Percentiles rank a stretch among this genome's conserved stretches.
Conservation (phyloP, 1,140 invertebrate genomes). For the Ceratosolen solmsi region DNA sequence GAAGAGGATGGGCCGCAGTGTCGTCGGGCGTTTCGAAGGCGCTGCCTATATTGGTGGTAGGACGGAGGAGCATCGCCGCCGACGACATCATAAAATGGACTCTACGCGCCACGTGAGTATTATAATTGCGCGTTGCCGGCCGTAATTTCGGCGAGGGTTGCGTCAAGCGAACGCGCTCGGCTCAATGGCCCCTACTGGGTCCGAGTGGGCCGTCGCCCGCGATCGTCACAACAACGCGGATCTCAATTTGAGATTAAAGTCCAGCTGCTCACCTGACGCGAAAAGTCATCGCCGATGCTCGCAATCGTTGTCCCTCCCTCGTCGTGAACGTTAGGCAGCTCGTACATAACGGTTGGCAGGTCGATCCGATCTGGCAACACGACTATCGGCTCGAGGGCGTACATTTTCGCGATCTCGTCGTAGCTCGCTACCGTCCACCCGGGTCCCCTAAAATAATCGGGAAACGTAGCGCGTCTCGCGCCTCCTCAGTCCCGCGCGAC, state of each 20-base stretch:
- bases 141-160: too few species aligned
- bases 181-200: too few species aligned
- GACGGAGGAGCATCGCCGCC: neutral
- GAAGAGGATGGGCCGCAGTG: neutral
- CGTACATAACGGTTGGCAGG: conserved; percentile 78
- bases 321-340: conserved; percentile 76
- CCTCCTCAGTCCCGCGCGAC: neutral
- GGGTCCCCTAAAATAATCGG: neutral
- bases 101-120: conserved; percentile 29
- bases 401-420: conserved; percentile 73
- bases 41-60: neutral
- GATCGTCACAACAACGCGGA: too few species aligned
- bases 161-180: too few species aligned
- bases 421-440: neutral
- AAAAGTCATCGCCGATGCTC: neutral
- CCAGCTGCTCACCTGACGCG: conserved; percentile 73
- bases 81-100: neutral
- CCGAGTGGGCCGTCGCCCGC: too few species aligned
- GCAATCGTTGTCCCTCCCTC: neutral
- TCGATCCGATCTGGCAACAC: conserved; percentile 68
- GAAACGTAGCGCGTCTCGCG: neutral
- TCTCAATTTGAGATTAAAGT: too few species aligned
- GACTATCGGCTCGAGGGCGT: conserved; percentile 74
- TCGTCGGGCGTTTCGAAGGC: neutral
- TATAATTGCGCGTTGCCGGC: neutral